Evolutionary conservation across 1,140 invertebrate species (phyloP).

Genomic region (Drosophila kepulauana): DNA sequence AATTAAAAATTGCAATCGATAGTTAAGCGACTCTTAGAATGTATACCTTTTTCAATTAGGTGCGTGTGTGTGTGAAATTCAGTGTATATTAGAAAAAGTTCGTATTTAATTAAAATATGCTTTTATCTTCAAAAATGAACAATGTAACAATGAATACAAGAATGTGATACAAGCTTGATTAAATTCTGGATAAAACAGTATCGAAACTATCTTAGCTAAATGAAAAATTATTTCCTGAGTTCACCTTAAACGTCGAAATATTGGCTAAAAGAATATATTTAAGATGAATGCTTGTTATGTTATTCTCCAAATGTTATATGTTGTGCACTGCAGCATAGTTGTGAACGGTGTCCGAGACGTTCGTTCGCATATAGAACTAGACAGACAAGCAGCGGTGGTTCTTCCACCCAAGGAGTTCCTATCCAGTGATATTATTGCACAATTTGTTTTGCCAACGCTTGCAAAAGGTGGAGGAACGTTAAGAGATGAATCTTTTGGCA

Average conservation of each 20-base stretch:
- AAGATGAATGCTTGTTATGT: slow-evolving; percentile 19
- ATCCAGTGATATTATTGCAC: slow-evolving; percentile 76
- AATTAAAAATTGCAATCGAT: background rate
- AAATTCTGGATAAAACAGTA: background rate
- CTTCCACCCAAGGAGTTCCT: slow-evolving; percentile 25
- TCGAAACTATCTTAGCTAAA: background rate
- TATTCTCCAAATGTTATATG: slow-evolving; percentile 1
- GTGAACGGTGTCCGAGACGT: slow-evolving; percentile 2
- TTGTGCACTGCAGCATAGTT: background rate
- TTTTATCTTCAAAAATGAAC: background rate
- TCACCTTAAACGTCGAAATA: slow-evolving; percentile 6
- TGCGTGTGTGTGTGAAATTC: slow-evolving; percentile 12
- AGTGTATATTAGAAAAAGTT: background rate
- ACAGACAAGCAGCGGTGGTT: background rate
- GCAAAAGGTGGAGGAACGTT: background rate
- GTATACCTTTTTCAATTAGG: slow-evolving; percentile 37
- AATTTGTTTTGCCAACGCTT: slow-evolving; percentile 62
- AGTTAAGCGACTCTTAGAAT: slow-evolving; percentile 13
- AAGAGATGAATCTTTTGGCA: background rate
- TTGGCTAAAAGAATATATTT: background rate
- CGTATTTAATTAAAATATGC: background rate
- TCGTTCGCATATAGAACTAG: background rate
- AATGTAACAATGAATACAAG: background rate
- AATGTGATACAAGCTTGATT: slow-evolving; percentile 21
- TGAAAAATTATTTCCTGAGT: slow-evolving; percentile 27